Conservation (phyloP, 2,113 vertebrate genomes). For the Menura novaehollandiae region DNA sequence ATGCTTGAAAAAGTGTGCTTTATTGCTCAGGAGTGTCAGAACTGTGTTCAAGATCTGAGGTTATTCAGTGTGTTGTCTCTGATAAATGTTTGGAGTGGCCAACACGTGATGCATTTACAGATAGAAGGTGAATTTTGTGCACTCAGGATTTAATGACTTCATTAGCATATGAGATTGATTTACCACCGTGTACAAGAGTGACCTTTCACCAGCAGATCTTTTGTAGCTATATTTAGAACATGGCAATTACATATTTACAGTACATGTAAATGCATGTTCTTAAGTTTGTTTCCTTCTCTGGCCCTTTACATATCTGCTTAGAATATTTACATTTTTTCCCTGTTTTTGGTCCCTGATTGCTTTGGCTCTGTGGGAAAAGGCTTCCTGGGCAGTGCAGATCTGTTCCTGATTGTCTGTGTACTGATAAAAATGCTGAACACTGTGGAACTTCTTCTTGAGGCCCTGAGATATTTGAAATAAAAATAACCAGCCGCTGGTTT, state of each 20-base stretch:
- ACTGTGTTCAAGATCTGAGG: neutral
- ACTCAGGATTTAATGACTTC: neutral
- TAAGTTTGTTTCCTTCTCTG: neutral
- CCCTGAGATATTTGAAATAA: neutral
- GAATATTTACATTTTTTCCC: neutral
- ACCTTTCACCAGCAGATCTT: conserved; percentile 12
- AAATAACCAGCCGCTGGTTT: neutral
- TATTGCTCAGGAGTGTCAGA: neutral
- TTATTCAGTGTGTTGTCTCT: neutral
- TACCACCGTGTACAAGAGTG: neutral
- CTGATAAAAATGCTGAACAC: neutral
- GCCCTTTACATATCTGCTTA: neutral
- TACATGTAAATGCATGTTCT: neutral
- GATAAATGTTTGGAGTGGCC: neutral
- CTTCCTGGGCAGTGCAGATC: neutral
- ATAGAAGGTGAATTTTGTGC: neutral
- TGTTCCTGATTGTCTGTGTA: neutral
- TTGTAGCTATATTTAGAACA: neutral
- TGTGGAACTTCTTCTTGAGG: neutral
- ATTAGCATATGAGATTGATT: neutral
- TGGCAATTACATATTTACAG: neutral
- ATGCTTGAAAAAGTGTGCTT: neutral
- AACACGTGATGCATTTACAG: neutral
- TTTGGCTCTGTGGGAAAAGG: neutral
- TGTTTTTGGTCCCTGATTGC: neutral